phyloP scores from a whole-genome alignment of 2,888 invertebrate species.

The Lepidonotus clava region DNA sequence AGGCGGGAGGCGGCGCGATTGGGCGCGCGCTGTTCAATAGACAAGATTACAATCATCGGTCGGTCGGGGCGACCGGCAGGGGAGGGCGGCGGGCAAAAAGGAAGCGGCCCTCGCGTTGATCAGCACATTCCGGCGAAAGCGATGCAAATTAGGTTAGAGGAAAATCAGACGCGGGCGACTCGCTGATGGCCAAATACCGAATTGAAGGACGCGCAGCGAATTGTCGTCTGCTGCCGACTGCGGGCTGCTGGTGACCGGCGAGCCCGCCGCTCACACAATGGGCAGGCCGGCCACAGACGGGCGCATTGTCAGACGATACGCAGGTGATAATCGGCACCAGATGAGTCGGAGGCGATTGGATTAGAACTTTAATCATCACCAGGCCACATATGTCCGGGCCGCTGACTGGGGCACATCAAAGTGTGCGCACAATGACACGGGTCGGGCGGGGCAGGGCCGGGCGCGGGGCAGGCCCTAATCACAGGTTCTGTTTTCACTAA shows the following conservation, averaged over 20 bases:
- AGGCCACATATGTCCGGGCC: slow-evolving; percentile 29
- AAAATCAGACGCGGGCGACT: background rate
- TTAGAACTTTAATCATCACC: slow-evolving; percentile 44
- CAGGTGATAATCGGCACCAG: slow-evolving; percentile 31
- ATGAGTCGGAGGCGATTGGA: slow-evolving; percentile 22
- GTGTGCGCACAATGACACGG: slow-evolving; percentile 32
- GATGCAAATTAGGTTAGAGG: slow-evolving; percentile 19
- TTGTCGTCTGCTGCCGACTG: slow-evolving; percentile 27
- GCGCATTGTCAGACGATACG: slow-evolving; percentile 24
- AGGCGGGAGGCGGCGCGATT: background rate
- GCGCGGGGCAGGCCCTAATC: background rate
- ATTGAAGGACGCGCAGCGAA: slow-evolving; percentile 35
- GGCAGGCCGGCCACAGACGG: slow-evolving; percentile 22
- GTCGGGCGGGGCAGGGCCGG: background rate
- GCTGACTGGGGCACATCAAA: slow-evolving; percentile 4
- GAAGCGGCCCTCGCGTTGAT: slow-evolving; percentile 15
- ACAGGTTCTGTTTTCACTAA: slow-evolving; percentile 49
- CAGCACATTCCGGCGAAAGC: slow-evolving; percentile 41
- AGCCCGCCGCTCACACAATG: slow-evolving; percentile 21
- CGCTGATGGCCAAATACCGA: background rate
- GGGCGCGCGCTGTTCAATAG: slow-evolving; percentile 44
- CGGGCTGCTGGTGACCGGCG: background rate
- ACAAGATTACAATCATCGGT: slow-evolving; percentile 41
- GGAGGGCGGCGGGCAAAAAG: background rate
- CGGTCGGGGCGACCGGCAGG: background rate